These are phyloP conservation scores for Lycodopsis pacificus DNA, from an alignment of 2,797 vertebrate genomes.

Conservation along the genomic window DNA sequence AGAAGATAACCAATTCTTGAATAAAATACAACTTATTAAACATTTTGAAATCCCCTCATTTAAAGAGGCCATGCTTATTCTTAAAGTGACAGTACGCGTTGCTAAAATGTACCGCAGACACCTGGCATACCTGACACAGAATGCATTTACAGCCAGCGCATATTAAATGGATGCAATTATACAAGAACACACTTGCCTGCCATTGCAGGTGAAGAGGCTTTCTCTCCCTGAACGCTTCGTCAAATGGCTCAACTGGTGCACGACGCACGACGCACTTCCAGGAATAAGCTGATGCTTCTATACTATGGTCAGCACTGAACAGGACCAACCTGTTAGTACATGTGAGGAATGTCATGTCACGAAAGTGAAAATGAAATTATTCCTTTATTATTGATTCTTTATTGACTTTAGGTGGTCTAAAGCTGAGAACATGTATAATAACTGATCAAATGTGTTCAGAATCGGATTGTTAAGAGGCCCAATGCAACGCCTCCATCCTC, in stretches of 20 bases:
- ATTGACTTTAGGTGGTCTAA: too few species aligned
- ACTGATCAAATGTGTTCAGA: not conserved
- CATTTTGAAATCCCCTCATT: not conserved
- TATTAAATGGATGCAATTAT: not conserved
- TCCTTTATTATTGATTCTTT: not conserved
- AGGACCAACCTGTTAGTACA: not conserved
- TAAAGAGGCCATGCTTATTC: not conserved
- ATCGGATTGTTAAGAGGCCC: not conserved
- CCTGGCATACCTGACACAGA: not conserved
- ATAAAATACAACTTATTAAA: not conserved
- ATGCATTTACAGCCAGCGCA: not conserved
- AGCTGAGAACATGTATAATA: not conserved
- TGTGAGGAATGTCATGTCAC: not conserved
- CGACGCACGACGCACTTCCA: not conserved
- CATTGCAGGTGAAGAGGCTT: not conserved
- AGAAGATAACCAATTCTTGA: not conserved
- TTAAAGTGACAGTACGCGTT: not conserved
- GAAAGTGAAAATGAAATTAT: constrained; percentile 13
- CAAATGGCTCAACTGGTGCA: not conserved
- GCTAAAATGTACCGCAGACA: not conserved
- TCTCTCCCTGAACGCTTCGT: not conserved
- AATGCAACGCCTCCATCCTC: too few species aligned
- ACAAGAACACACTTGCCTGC: constrained; percentile 14
- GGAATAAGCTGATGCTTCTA: not conserved
- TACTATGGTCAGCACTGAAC: not conserved